Conservation (phyloP, 2,888 invertebrate genomes). For the Dicycla oo region DNA sequence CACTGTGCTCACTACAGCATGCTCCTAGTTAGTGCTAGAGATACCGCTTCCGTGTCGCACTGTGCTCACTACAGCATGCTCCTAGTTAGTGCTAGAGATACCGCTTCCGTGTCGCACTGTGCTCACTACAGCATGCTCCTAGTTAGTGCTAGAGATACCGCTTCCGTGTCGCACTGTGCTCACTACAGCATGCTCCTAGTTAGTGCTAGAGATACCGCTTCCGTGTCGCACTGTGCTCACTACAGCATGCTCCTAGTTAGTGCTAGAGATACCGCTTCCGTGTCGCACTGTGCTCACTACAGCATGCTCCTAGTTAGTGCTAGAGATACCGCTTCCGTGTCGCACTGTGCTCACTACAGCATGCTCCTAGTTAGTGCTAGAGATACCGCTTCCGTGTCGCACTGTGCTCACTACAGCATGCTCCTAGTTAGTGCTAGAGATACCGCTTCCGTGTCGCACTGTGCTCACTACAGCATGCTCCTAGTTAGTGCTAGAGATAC, state of each 20-base stretch:
- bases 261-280: conserved; percentile 17
- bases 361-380: conserved; percentile 39
- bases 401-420: background rate
- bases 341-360: background rate
- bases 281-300: background rate
- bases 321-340: conserved; percentile 11
- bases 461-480: background rate
- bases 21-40: conserved; percentile 37
- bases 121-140: conserved; percentile 9
- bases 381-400: conserved; percentile 2
- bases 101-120: conserved; percentile 1
- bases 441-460: conserved; percentile 1
- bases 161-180: background rate
- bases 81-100: conserved; percentile 39
- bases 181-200: conserved; percentile 32
- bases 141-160: conserved; percentile 34
- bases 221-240: background rate
- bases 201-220: conserved; percentile 24
- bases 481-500: conserved; percentile 39
- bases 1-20: background rate
- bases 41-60: conserved; percentile 4
- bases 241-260: conserved; percentile 38
- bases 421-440: conserved; percentile 39
- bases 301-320: conserved; percentile 37
- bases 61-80: background rate